Evolutionary conservation across 1,140 invertebrate species (phyloP).

Genomic region (Drosophila orena): DNA sequence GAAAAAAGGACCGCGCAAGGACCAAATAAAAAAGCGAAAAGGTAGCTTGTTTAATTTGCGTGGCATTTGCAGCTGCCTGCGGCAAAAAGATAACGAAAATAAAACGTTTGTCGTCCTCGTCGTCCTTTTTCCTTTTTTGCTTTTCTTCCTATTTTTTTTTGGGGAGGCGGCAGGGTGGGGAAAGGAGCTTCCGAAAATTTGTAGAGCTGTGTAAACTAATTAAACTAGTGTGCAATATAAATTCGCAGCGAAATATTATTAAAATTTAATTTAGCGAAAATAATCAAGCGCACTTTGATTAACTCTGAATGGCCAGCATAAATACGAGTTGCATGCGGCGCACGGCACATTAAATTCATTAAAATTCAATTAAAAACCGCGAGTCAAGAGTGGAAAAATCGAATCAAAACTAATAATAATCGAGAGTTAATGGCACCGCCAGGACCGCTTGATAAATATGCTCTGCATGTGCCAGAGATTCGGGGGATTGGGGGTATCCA

Average conservation of each 20-base stretch:
- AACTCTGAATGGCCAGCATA: slow-evolving; percentile 53
- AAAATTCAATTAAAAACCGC: slow-evolving; percentile 77
- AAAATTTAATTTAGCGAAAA: slow-evolving; percentile 82
- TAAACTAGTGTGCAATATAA: slow-evolving; percentile 65
- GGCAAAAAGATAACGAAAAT: slow-evolving; percentile 84
- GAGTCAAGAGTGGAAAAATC: slow-evolving; percentile 56
- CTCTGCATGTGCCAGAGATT: not conserved
- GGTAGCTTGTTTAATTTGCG: slow-evolving; percentile 83
- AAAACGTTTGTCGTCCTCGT: slow-evolving; percentile 72
- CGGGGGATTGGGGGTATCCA: too few relatives aligned
- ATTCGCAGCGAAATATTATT: slow-evolving; percentile 65
- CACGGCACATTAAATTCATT: slow-evolving; percentile 72
- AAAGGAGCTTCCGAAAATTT: slow-evolving; percentile 42
- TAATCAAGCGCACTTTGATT: slow-evolving; percentile 70
- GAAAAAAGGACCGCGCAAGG: slow-evolving; percentile 34
- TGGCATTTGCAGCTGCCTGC: slow-evolving; percentile 83
- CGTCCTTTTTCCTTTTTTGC: slow-evolving; percentile 1
- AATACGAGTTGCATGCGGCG: slow-evolving; percentile 12
- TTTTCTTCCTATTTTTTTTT: too few relatives aligned
- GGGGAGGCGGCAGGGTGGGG: not conserved
- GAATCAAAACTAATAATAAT: slow-evolving; percentile 80
- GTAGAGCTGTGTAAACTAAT: slow-evolving; percentile 79
- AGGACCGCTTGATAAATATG: slow-evolving; percentile 45
- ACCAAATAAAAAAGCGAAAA: slow-evolving; percentile 73
- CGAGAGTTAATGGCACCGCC: slow-evolving; percentile 58